Base-by-base conservation (phyloP, 2,888 invertebrate species). In the Oscheius onirici region DNA sequence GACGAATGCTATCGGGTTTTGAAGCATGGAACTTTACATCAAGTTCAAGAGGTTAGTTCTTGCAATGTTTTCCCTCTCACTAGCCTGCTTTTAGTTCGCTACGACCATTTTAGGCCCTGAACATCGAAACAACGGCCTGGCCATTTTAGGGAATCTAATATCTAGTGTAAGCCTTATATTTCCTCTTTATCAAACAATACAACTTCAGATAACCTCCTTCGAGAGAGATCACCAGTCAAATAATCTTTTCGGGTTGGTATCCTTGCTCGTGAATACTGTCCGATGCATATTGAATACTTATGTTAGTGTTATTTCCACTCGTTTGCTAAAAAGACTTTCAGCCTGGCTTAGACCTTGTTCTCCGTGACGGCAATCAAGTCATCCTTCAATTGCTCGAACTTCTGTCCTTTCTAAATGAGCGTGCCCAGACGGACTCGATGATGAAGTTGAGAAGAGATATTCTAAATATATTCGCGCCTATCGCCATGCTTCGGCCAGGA, bases 231-330 rank as follows among this genome's bases (percentile, higher is more conserved):
- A 51, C 20, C 28, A 51, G 15, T 20, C 40, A 1, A 26, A 43
- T 17, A 46, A 43, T 11, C 61, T 44, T 2, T 17, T 61, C 24
- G 13, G 17, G 3, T 15, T 69, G 1, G 2, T 69, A 20, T 24
- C 60, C 17, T 74, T 75, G 57, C 49, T 77, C 49, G 78, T 81
- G 26, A 68, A 70, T 43, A 75, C 77, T 54, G 68, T 79, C 15
- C 71, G 77, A 28, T 65, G 71, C 13, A 78, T 81, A 28, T 67
- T 76, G 24, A 81, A 81, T 52, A 79, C 78, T 22, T 75, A 73
- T 66, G 81, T 79, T 49, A 70, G 80, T 72, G 51, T 44, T 44
- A 11, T 61, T 28, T 15, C 13, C 8, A 8, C 28, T 20, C 2
- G 11, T 49, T 60, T 13, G 11, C 11, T 13, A 24, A 63, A 44